Evolutionary conservation across 2,888 invertebrate genomes (phyloP).

Genomic region (Dynastes tityus): DNA sequence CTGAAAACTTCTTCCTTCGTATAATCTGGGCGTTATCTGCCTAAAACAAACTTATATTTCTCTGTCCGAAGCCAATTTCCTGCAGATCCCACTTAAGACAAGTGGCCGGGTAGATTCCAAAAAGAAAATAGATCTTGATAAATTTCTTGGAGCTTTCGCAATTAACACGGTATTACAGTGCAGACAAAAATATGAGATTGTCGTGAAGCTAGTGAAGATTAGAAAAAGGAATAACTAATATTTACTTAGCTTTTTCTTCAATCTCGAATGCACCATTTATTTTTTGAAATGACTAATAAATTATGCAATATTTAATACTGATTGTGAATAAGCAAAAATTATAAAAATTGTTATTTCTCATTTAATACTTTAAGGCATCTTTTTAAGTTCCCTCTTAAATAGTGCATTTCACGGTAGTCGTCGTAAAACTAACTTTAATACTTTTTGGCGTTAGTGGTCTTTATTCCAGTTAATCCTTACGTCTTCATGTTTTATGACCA

Average conservation of each 20-base stretch:
- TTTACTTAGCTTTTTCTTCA: too few species aligned
- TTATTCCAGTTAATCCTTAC: constrained; percentile 52
- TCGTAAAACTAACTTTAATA: too few species aligned
- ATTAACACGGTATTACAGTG: constrained; percentile 62
- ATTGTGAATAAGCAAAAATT: too few species aligned
- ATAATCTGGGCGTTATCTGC: constrained; percentile 64
- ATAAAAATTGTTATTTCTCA: too few species aligned
- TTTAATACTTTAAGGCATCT: too few species aligned
- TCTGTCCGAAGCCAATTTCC: constrained; percentile 65
- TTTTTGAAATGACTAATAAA: too few species aligned
- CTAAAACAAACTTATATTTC: constrained; percentile 66
- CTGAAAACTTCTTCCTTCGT: constrained; percentile 60
- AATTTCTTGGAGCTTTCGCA: constrained; percentile 61
- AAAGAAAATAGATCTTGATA: constrained; percentile 64
- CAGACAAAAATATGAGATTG: constrained; percentile 40
- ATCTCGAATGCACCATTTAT: too few species aligned
- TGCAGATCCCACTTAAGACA: constrained; percentile 63
- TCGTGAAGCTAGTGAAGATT: constrained; percentile 22
- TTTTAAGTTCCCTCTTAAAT: too few species aligned
- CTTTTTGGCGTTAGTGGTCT: constrained; percentile 10
- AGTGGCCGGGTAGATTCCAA: constrained; percentile 63
- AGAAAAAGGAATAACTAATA: not conserved
- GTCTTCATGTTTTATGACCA: constrained; percentile 59
- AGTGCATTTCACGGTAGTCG: constrained; percentile 5
- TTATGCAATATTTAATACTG: too few species aligned